Evolutionary conservation across 2,888 invertebrate genomes (phyloP), one percentile per base, ranked within the genome.

Genomic region (Poecilus cupreus): DNA sequence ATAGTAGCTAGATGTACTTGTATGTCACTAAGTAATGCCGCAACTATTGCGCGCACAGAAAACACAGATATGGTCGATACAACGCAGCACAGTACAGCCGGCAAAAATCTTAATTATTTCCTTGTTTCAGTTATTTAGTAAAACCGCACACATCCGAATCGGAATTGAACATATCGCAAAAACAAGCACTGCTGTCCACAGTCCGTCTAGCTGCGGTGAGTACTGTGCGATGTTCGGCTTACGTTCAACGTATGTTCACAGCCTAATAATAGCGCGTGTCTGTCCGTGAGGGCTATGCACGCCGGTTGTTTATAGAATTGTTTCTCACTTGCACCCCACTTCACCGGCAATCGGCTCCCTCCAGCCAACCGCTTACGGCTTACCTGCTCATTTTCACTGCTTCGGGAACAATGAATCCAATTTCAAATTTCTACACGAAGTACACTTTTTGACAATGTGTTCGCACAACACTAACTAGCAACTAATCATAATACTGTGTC

Each of bases 301-400:
- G 81, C 70, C 72, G 80, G 82, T 83, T 82, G 82, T 83, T 82
- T 82, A 83, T 83, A 83, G 83, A 83, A 82, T 83, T 80, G 80
- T 80, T 80, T 72, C 70, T 18, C 57, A 83, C 72, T 80, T 81
- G 77, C 81, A 83, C 82, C 83, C 83, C 83, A 83, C 82, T 83
- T 82, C 80, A 79, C 80, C 81, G 74, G 57, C 80, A 32, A 16
- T 32, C 32, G 16, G n/a, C n/a, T 16, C 75, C 82, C 77, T 83
- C 32, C 51, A 64, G 24, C 26, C 32, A 49, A 18, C 16, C 32
- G 37, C 51, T 74, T 46, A 8, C 13, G 16, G 8, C 37, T 57
- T 57, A 51, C 57, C 24, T 57, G 24, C 1, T 24, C 37, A 11
- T 10, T 68, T 37, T 37, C 18, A 68, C 8, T 68, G 32, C 37